These are phyloP conservation scores for Aleiodes alternator DNA, from an alignment of 2,888 invertebrate genomes.

Conservation along the genomic window DNA sequence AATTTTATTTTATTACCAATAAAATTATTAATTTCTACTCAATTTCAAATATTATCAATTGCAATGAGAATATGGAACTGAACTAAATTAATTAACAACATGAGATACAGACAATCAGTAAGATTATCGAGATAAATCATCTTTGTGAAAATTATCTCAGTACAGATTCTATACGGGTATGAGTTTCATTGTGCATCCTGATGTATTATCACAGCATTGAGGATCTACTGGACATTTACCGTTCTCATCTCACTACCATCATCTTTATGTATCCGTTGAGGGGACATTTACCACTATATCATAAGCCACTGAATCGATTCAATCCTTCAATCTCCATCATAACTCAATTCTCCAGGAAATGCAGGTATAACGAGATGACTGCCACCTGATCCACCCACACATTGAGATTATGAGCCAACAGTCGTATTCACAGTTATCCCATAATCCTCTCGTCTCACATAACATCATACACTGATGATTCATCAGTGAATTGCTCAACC, in stretches of 20 bases:
- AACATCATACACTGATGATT: too few species aligned
- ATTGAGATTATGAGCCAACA: slow-evolving; percentile 4
- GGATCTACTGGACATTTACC: slow-evolving; percentile 12
- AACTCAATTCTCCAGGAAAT: slow-evolving; percentile 19
- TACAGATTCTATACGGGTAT: slow-evolving; percentile 12
- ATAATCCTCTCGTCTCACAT: too few species aligned
- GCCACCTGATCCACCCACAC: slow-evolving; percentile 3
- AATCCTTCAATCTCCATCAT: slow-evolving; percentile 25
- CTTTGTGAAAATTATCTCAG: slow-evolving; percentile 3
- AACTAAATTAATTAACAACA: background rate
- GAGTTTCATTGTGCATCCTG: background rate
- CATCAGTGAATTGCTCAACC: too few species aligned
- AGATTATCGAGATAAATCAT: background rate
- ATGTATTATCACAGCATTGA: slow-evolving; percentile 13
- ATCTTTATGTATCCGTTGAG: slow-evolving; percentile 18
- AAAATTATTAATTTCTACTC: too few species aligned
- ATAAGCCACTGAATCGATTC: slow-evolving; percentile 11
- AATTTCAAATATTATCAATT: too few species aligned
- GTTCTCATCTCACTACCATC: slow-evolving; percentile 21
- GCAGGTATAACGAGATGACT: slow-evolving; percentile 14
- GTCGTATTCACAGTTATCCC: background rate
- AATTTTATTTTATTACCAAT: too few species aligned
- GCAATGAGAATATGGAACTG: too few species aligned
- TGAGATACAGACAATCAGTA: background rate
- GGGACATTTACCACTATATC: slow-evolving; percentile 16